phyloP scores from a whole-genome alignment of 2,888 invertebrate species.

The Drosophila buzzatii region DNA sequence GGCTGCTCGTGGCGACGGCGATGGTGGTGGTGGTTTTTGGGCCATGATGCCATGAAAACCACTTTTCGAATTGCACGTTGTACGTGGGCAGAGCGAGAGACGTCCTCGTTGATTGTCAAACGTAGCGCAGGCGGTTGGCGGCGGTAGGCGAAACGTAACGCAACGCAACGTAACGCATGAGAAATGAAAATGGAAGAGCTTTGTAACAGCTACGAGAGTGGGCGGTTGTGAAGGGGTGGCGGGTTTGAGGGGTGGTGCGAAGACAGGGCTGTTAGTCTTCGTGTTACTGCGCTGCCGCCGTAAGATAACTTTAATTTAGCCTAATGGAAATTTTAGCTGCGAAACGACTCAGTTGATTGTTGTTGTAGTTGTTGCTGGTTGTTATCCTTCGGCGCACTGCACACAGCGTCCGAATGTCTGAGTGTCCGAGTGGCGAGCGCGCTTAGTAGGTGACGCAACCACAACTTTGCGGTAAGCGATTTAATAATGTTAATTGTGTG shows the following conservation, averaged over 20 bases:
- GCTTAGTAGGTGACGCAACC: constrained; percentile 82
- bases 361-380: constrained; percentile 17
- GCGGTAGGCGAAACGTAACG: constrained; percentile 6
- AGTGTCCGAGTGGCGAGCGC: constrained; percentile 35
- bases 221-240: background rate
- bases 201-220: constrained; percentile 38
- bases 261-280: constrained; percentile 43
- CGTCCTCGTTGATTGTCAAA: constrained; percentile 65
- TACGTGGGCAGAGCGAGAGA: constrained; percentile 59
- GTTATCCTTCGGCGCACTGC: constrained; percentile 56
- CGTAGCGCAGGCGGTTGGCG: constrained; percentile 23
- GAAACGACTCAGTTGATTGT: constrained; percentile 34
- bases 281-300: constrained; percentile 65
- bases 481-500: constrained; percentile 73
- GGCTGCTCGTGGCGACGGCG: constrained; percentile 19
- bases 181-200: constrained; percentile 75
- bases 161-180: constrained; percentile 39
- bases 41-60: constrained; percentile 71
- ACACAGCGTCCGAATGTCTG: constrained; percentile 28
- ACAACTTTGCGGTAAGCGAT: constrained; percentile 78
- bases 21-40: constrained; percentile 57
- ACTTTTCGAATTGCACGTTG: constrained; percentile 81
- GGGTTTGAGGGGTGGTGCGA: constrained; percentile 1
- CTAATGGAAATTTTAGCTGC: constrained; percentile 73
- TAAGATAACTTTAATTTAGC: constrained; percentile 80